Conservation (phyloP, 1,140 invertebrate species). For the Gonioctena quinquepunctata region DNA sequence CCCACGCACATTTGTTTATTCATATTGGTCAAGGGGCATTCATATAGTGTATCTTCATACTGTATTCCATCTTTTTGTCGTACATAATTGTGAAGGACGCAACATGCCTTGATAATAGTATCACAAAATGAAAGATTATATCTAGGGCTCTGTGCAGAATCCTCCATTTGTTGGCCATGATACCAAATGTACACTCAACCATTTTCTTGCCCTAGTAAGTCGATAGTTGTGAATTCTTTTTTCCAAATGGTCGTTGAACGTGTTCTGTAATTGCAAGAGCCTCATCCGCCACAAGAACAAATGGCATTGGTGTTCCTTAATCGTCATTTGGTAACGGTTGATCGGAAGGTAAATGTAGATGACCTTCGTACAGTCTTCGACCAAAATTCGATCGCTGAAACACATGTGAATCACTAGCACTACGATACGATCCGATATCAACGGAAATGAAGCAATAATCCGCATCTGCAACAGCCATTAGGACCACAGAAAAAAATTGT, state of each 20-base stretch:
- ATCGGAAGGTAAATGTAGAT: slow-evolving; percentile 40
- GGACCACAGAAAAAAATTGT: slow-evolving; percentile 43
- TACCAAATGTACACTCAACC: slow-evolving; percentile 54
- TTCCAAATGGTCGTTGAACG: neutral
- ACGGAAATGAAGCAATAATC: slow-evolving; percentile 55
- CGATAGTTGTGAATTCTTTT: slow-evolving; percentile 57
- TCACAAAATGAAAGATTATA: slow-evolving; percentile 40
- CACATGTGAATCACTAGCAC: slow-evolving; percentile 47
- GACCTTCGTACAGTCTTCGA: slow-evolving; percentile 11
- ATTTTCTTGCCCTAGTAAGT: slow-evolving; percentile 49
- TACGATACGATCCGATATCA: slow-evolving; percentile 53
- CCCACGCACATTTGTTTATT: neutral
- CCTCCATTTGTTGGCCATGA: slow-evolving; percentile 46
- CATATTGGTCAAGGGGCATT: neutral
- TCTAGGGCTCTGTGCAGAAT: slow-evolving; percentile 49
- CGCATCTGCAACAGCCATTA: slow-evolving; percentile 56
- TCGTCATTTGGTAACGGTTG: slow-evolving; percentile 18
- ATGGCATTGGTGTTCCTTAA: neutral
- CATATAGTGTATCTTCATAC: neutral
- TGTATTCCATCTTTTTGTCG: neutral
- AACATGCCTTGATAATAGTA: neutral
- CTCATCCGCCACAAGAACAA: neutral
- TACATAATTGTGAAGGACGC: neutral
- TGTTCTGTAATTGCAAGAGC: neutral
- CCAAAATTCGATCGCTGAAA: slow-evolving; percentile 45